Percentiles rank a stretch among this genome's conserved stretches.
phyloP scores from a whole-genome alignment of 2,113 vertebrate species.

The Urocolius indicus region DNA sequence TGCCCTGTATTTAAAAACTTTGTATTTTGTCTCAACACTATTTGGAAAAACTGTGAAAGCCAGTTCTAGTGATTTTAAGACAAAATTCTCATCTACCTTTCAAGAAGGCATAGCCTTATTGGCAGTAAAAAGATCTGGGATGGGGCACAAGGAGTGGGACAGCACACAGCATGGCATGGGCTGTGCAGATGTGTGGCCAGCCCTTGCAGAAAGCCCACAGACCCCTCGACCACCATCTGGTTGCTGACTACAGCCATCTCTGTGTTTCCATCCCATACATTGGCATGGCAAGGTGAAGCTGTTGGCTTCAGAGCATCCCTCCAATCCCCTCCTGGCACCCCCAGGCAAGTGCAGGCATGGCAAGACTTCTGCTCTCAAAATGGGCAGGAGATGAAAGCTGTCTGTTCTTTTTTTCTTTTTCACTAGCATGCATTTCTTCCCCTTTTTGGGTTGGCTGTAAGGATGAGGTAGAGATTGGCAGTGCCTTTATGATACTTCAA shows the following conservation, averaged over 20 bases:
- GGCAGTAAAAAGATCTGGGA: neutral
- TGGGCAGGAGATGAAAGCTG: neutral
- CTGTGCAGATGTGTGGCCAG: neutral
- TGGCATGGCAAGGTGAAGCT: rapidly evolving
- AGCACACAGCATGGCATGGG: neutral
- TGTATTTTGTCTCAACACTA: neutral
- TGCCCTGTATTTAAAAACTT: neutral
- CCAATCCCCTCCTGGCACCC: neutral
- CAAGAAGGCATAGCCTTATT: neutral
- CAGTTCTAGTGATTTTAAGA: rapidly evolving
- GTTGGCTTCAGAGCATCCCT: neutral
- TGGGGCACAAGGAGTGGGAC: neutral
- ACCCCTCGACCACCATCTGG: rapidly evolving
- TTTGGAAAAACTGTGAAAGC: neutral
- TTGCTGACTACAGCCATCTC: neutral
- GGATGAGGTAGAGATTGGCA: neutral
- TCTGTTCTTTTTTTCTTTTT: neutral
- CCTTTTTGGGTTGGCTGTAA: neutral
- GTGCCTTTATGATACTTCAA: neutral
- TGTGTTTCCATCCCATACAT: rapidly evolving
- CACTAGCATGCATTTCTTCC: neutral
- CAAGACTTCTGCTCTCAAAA: neutral
- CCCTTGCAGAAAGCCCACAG: neutral
- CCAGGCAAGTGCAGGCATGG: rapidly evolving
- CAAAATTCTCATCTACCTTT: neutral